These are phyloP conservation scores for Pachypanchax playfairii DNA, from an alignment of 2,113 vertebrate genomes.

Conservation along the genomic window DNA sequence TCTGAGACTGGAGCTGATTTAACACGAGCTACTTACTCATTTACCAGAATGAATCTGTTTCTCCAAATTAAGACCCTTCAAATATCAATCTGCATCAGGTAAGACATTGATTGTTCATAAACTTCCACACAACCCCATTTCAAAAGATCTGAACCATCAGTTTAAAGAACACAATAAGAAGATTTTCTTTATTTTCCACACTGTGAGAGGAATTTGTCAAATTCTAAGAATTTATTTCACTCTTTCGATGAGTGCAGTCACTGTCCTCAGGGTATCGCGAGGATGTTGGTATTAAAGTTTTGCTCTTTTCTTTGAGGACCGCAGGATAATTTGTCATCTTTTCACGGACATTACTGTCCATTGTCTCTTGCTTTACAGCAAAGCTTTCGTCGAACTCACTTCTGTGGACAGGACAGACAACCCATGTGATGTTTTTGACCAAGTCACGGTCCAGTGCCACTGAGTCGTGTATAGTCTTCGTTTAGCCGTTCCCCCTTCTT, in stretches of 20 bases:
- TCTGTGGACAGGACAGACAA: constrained; percentile 45
- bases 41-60: too few species aligned
- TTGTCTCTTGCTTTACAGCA: constrained; percentile 33
- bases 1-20: too few species aligned
- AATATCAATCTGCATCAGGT: too few species aligned
- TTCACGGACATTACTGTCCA: constrained; percentile 56
- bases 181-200: constrained; percentile 12
- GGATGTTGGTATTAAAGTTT: constrained; percentile 26
- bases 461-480: constrained; percentile 65
- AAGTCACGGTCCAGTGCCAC: constrained; percentile 70
- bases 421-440: constrained; percentile 70
- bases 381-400: constrained; percentile 47
- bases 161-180: too few species aligned
- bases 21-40: too few species aligned
- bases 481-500: constrained; percentile 49
- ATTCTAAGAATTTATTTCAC: constrained; percentile 7
- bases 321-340: constrained; percentile 65
- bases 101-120: too few species aligned
- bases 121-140: too few species aligned
- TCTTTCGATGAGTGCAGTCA: constrained; percentile 3
- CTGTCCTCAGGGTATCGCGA: constrained; percentile 9
- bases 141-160: too few species aligned
- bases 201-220: constrained; percentile 17
- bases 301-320: constrained; percentile 27
- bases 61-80: too few species aligned